phyloP scores from a whole-genome alignment of 2,113 vertebrate species.

The Scomber japonicus region DNA sequence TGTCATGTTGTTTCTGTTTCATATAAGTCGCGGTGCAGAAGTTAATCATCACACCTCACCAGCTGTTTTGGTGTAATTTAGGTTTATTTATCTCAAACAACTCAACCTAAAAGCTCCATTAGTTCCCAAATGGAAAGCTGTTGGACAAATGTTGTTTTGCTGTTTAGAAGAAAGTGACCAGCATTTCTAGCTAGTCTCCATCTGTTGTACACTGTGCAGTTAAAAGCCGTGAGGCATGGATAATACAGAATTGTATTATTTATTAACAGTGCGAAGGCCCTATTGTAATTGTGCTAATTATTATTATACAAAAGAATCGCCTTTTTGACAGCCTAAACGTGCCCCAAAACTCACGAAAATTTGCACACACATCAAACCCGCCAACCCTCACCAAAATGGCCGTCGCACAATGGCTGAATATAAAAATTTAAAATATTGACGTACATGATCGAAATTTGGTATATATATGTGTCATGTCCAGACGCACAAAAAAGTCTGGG shows the following conservation, averaged over 20 bases:
- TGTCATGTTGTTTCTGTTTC: conserved; percentile 19
- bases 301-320: too few relatives aligned
- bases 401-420: too few relatives aligned
- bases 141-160: conserved; percentile 71
- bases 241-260: conserved; percentile 24
- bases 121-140: conserved; percentile 59
- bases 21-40: conserved; percentile 26
- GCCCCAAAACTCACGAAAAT: too few relatives aligned
- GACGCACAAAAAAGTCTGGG: too few relatives aligned
- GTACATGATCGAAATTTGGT: too few relatives aligned
- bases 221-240: conserved; percentile 38
- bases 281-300: too few relatives aligned
- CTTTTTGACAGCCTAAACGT: too few relatives aligned
- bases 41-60: conserved; percentile 57
- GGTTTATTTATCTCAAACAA: conserved; percentile 51
- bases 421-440: too few relatives aligned
- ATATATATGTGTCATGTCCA: too few relatives aligned
- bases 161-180: conserved; percentile 53
- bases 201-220: conserved; percentile 44
- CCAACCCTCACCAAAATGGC: too few relatives aligned
- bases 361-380: too few relatives aligned
- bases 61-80: conserved; percentile 63
- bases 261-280: too few relatives aligned
- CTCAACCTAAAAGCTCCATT: conserved; percentile 49
- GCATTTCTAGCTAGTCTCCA: conserved; percentile 38